phyloP scores from a whole-genome alignment of 2,113 vertebrate species.

The Hyaena hyaena region DNA sequence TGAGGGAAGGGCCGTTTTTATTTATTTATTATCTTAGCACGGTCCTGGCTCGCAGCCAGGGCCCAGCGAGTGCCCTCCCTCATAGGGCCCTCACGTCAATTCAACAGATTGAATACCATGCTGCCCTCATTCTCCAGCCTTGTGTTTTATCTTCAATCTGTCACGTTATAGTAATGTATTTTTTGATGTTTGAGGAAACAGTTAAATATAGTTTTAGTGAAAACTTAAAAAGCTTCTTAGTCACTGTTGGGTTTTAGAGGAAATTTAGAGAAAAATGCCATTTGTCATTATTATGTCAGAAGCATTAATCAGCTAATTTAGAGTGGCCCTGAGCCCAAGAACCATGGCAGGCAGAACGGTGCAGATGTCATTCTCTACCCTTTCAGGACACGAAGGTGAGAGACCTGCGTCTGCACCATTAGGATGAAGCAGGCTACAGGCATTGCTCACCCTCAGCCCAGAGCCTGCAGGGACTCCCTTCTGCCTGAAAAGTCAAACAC shows the following conservation, averaged over 20 bases:
- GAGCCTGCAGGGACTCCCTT: neutral
- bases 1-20: neutral
- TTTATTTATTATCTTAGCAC: neutral
- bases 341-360: neutral
- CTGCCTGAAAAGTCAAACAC: neutral
- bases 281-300: neutral
- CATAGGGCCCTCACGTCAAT: neutral
- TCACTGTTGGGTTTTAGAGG: conserved; percentile 39
- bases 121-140: neutral
- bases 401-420: neutral
- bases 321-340: conserved; percentile 32
- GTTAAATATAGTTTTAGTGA: conserved; percentile 30
- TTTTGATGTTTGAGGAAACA: conserved; percentile 3
- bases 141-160: neutral
- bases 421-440: neutral
- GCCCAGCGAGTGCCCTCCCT: neutral
- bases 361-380: neutral
- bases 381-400: neutral
- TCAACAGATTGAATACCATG: neutral
- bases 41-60: neutral
- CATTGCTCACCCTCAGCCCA: neutral
- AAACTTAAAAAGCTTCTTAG: conserved; percentile 37
- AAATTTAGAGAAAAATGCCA: conserved; percentile 47
- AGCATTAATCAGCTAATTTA: conserved; percentile 33
- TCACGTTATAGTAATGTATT: neutral